Base-by-base conservation (phyloP, 2,888 invertebrate species). In the Mythimna pallens region DNA sequence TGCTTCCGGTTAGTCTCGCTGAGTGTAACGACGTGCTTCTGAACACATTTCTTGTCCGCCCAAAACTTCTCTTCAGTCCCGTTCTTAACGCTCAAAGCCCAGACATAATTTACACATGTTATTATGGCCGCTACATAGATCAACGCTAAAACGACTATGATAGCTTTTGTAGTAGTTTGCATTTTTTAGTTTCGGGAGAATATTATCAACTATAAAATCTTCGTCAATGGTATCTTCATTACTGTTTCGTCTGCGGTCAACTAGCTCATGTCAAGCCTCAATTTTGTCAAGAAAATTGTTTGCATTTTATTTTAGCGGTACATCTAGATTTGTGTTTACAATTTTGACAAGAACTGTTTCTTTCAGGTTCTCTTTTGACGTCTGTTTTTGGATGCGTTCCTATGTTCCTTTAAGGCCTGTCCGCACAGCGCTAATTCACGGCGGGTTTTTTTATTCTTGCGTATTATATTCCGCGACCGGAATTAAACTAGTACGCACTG, bases 361-460 rank as follows among this genome's bases (percentile, higher is more conserved):
- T 30, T 58, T 73, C 40, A 58, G 22, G 3, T 34, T 20, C 14
- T n/a, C 14, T 55, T 3, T 55, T 17, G 25, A 17, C 54, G 34
- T 54, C 6, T 54, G 7, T 40, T 40, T 34, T 65, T 58, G 9
- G 65, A 12, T 73, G 65, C 57, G 73, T 73, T 65, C 30, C 6
- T 30, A 14, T 25, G 61, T 50, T 57, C 20, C 5, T 20, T n/a
- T 25, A 22, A 3, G 25, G 25, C 25, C 25, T 25, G 25, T 25
- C 25, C 25, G 3, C 25, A 2, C 1, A 25, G 3, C 25, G 3
- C 1, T 25, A 25, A 25, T 25, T 25, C 3, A 25, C 25, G 2
- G 25, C 25, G 25, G 3, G 25, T 1, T 25, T 25, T 25, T 25
- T 25, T 2, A 25, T 25, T n/a, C 25, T 25, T 25, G 3, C 25